Evolutionary conservation across 2,797 vertebrate species (phyloP).

Genomic region (Enteromius afrohamiltoni): DNA sequence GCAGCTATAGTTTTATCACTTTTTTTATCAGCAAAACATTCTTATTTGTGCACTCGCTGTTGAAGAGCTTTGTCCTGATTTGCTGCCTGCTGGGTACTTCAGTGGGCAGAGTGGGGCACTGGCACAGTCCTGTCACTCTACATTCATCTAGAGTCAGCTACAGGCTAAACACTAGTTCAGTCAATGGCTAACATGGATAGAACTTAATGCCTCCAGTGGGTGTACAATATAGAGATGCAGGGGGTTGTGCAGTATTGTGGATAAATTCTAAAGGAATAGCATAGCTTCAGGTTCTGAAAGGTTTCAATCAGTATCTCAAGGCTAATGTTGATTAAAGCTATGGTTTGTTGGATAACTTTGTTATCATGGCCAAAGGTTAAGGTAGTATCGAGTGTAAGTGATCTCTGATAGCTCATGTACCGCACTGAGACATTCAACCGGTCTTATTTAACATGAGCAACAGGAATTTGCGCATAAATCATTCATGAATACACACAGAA

Average conservation of each 20-base stretch:
- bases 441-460: not conserved
- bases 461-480: not conserved
- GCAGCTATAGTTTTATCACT: not conserved
- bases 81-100: conserved; percentile 23
- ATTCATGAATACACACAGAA: conserved; percentile 3
- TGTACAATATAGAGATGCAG: conserved; percentile 1
- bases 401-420: not conserved
- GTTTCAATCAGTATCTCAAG: not conserved
- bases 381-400: not conserved
- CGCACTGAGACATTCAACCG: not conserved
- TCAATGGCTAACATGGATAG: conserved; percentile 20
- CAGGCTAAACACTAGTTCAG: conserved; percentile 28
- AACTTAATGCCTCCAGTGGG: not conserved
- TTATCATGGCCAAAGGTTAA: conserved; percentile 19
- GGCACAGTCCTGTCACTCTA: conserved; percentile 40
- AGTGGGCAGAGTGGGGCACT: conserved; percentile 19
- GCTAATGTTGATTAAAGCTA: conserved; percentile 24
- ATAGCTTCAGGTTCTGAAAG: conserved; percentile 27
- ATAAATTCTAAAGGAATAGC: conserved; percentile 25
- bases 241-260: not conserved
- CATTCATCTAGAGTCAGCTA: conserved; percentile 39
- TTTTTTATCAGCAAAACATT: not conserved
- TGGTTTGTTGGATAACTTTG: not conserved
- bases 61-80: conserved; percentile 30
- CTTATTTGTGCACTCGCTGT: not conserved